Evolutionary conservation across 2,888 invertebrate genomes (phyloP).

Genomic region (Acleris literana): DNA sequence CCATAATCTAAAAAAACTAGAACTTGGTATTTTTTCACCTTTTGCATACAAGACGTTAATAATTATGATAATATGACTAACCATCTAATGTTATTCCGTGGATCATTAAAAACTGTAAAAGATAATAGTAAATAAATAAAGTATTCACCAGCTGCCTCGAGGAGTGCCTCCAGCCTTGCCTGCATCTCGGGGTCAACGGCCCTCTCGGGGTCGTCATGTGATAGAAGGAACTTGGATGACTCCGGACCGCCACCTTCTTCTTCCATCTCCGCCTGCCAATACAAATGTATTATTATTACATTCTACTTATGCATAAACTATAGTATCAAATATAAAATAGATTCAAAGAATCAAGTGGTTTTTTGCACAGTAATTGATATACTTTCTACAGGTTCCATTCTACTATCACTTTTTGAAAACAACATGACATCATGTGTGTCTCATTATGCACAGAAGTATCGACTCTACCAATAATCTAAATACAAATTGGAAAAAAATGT

Average conservation of each 20-base stretch:
- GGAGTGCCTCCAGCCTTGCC: constrained; percentile 94
- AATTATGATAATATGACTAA: too few relatives aligned
- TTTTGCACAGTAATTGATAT: too few relatives aligned
- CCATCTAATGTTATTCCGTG: too few relatives aligned
- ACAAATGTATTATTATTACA: constrained; percentile 19
- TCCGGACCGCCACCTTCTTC: constrained; percentile 76
- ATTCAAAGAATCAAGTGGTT: too few relatives aligned
- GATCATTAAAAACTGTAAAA: background rate
- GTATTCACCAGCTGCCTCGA: constrained; percentile 92
- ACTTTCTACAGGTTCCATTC: too few relatives aligned
- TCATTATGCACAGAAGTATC: too few relatives aligned
- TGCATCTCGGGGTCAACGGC: constrained; percentile 93
- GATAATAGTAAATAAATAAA: background rate
- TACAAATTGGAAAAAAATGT: background rate
- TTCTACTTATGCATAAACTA: background rate
- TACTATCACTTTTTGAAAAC: too few relatives aligned
- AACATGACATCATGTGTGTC: too few relatives aligned
- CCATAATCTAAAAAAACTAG: too few relatives aligned
- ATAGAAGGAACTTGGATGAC: constrained; percentile 78
- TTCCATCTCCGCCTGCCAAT: constrained; percentile 78
- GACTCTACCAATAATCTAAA: background rate
- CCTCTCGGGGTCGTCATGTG: constrained; percentile 85
- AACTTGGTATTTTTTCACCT: too few relatives aligned
- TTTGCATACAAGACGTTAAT: too few relatives aligned
- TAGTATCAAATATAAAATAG: too few relatives aligned